Evolutionary conservation across 2,797 vertebrate genomes (phyloP).

Genomic region (Megalops cyprinoides): DNA sequence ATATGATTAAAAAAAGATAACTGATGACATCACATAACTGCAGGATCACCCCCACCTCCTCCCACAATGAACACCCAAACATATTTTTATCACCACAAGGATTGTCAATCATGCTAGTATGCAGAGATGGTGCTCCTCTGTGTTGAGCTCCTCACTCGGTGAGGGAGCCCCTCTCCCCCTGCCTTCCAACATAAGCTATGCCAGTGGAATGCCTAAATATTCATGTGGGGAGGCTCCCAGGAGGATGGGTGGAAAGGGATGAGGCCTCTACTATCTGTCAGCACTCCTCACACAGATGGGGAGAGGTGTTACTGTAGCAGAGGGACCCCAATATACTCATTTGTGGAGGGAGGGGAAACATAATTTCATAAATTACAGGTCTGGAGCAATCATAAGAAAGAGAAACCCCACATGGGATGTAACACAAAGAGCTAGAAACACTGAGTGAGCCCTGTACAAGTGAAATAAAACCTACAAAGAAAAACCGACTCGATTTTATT

Average conservation of each 20-base stretch:
- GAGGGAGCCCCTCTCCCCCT: constrained; percentile 22
- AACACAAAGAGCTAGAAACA: constrained; percentile 34
- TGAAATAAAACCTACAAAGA: constrained; percentile 25
- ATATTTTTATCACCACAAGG: constrained; percentile 24
- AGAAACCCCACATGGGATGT: constrained; percentile 26
- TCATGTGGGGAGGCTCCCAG: constrained; percentile 3
- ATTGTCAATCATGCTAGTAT: constrained; percentile 18
- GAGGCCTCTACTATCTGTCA: constrained; percentile 26
- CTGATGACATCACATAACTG: too few relatives aligned
- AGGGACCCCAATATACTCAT: constrained; percentile 30
- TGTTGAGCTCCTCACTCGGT: constrained; percentile 4
- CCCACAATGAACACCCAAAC: neutral
- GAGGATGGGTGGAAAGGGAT: constrained; percentile 46
- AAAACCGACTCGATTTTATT: constrained; percentile 23
- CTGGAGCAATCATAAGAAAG: constrained; percentile 11
- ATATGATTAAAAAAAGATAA: too few relatives aligned
- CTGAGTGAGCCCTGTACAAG: constrained; percentile 26
- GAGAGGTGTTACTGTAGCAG: constrained; percentile 19
- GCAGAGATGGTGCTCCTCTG: constrained; percentile 17
- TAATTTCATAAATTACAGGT: constrained; percentile 29
- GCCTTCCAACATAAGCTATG: constrained; percentile 25
- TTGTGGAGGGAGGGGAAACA: constrained; percentile 7
- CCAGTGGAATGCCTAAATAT: constrained; percentile 38
- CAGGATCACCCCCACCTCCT: too few relatives aligned
- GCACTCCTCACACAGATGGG: constrained; percentile 37